A percentile compares a stretch with the other conserved stretches of the same genome.
Evolutionary conservation across 2,888 invertebrate genomes (phyloP).

Genomic region (Tinea semifulvella): DNA sequence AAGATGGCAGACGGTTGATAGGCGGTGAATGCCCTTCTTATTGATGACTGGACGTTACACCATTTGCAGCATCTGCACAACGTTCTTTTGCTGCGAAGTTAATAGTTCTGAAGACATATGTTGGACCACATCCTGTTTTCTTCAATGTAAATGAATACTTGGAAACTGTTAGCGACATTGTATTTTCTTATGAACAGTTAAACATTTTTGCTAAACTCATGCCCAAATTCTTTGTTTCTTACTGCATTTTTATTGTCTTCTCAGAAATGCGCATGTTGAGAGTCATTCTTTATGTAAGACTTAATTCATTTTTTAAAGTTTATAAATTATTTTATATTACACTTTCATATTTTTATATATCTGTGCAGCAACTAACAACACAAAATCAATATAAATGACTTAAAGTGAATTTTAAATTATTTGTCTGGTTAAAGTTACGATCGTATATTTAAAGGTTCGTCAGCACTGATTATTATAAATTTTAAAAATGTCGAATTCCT

Average conservation of each 20-base stretch:
- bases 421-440: too few relatives aligned
- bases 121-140: neutral
- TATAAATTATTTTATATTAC: too few relatives aligned
- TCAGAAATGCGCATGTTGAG: constrained; percentile 1
- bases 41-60: constrained; percentile 6
- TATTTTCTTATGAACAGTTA: neutral
- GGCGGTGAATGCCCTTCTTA: constrained; percentile 25
- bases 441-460: too few relatives aligned
- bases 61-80: neutral
- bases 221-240: neutral
- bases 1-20: constrained; percentile 18
- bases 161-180: neutral
- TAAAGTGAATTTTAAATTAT: too few relatives aligned
- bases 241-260: neutral
- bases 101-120: neutral
- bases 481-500: too few relatives aligned
- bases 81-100: neutral
- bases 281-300: neutral
- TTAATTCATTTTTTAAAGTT: too few relatives aligned
- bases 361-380: too few relatives aligned
- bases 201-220: neutral
- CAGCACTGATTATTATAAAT: too few relatives aligned
- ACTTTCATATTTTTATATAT: too few relatives aligned
- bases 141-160: neutral
- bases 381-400: too few relatives aligned